Conservation (phyloP, 2,113 vertebrate species). For the Phalacrocorax pelagicus region DNA sequence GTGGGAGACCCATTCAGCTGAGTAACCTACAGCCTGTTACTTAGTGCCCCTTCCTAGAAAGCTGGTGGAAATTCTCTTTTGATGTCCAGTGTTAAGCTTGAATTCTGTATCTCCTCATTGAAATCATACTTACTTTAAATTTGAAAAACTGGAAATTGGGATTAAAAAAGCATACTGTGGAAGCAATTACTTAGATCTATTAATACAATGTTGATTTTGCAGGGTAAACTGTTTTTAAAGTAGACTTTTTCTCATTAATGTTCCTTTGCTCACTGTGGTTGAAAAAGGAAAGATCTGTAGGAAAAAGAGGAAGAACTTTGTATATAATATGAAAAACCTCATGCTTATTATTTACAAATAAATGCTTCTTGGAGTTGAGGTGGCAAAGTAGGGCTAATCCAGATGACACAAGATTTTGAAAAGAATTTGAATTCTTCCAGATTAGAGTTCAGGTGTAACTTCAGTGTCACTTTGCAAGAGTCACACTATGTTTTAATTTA, state of each 20-base stretch:
- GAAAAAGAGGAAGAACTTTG: neutral
- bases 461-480: neutral
- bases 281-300: neutral
- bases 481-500: neutral
- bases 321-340: fast-evolving
- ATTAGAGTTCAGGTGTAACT: neutral
- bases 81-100: neutral
- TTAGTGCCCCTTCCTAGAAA: neutral
- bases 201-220: neutral
- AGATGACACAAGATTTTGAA: neutral
- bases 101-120: neutral
- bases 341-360: neutral
- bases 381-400: neutral
- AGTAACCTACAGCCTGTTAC: neutral
- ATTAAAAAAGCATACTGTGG: neutral
- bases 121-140: neutral
- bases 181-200: neutral
- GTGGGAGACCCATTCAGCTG: neutral
- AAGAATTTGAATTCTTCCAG: neutral
- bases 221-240: neutral
- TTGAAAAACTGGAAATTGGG: neutral
- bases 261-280: neutral
- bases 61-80: neutral
- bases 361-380: neutral
- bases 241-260: neutral